Percentiles rank a stretch among this genome's conserved stretches.
Evolutionary conservation across 2,113 vertebrate genomes (phyloP).

Genomic region (Verasper variegatus): DNA sequence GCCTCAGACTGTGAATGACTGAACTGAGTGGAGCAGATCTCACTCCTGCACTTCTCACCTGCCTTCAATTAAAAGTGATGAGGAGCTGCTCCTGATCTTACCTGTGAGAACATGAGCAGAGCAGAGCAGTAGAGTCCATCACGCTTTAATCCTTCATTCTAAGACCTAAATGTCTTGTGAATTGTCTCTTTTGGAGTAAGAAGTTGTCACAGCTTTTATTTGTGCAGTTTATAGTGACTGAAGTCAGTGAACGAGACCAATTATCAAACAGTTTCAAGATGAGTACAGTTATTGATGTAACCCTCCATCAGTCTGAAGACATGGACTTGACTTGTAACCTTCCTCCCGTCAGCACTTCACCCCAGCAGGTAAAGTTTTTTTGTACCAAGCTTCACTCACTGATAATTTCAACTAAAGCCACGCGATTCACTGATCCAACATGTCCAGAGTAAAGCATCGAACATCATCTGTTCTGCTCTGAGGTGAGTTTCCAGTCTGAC

Average conservation of each 20-base stretch:
- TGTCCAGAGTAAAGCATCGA: background rate
- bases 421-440: background rate
- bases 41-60: conserved; percentile 36
- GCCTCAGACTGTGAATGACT: background rate
- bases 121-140: background rate
- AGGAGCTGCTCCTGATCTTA: background rate
- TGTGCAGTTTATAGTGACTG: background rate
- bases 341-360: conserved; percentile 2
- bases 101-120: background rate
- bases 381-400: background rate
- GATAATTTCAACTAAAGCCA: background rate
- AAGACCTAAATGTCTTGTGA: background rate
- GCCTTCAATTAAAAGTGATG: conserved; percentile 52
- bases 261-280: conserved; percentile 27
- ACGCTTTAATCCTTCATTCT: background rate
- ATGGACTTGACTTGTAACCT: conserved; percentile 70
- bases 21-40: background rate
- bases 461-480: background rate
- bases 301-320: conserved; percentile 35
- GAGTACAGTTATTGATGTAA: conserved; percentile 53
- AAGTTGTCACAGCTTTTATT: background rate
- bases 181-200: no score
- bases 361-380: conserved; percentile 42
- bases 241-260: background rate
- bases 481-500: background rate